A percentile compares a stretch with the other conserved stretches of the same genome.
Conservation (phyloP, 2,888 invertebrate species). For the Toxonevra muliebris region DNA sequence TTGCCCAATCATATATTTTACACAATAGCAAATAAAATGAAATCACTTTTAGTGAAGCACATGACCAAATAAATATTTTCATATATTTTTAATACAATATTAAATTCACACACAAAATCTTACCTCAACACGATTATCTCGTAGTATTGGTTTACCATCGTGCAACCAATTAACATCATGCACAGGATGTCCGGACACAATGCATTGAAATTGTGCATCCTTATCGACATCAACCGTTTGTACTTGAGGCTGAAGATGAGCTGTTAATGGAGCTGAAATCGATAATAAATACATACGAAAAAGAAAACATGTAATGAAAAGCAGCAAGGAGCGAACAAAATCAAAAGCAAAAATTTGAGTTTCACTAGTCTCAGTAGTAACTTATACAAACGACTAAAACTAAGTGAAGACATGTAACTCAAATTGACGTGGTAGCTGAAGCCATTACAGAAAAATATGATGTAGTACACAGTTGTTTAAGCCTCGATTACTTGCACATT, state of each 20-base stretch:
- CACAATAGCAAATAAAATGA: too few species aligned
- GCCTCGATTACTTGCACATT: too few species aligned
- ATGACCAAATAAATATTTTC: too few species aligned
- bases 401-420: neutral
- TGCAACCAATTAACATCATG: slow-evolving; percentile 83
- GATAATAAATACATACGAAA: neutral
- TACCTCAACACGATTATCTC: slow-evolving; percentile 70
- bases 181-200: slow-evolving; percentile 86
- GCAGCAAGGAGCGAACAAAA: too few species aligned
- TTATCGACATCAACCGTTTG: slow-evolving; percentile 85
- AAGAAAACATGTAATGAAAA: too few species aligned
- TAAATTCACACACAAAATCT: too few species aligned
- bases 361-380: too few species aligned
- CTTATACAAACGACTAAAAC: neutral
- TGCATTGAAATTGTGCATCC: slow-evolving; percentile 87
- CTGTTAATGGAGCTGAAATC: slow-evolving; percentile 77
- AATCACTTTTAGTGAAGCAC: too few species aligned
- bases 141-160: slow-evolving; percentile 74
- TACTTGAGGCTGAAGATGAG: slow-evolving; percentile 80
- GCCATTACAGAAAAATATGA: neutral
- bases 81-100: too few species aligned
- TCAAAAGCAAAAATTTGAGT: too few species aligned
- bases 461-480: too few species aligned
- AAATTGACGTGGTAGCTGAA: neutral
- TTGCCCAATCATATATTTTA: too few species aligned